These are phyloP conservation scores for Dermochelys coriacea DNA, from an alignment of 2,797 vertebrate genomes.

Conservation along the genomic window DNA sequence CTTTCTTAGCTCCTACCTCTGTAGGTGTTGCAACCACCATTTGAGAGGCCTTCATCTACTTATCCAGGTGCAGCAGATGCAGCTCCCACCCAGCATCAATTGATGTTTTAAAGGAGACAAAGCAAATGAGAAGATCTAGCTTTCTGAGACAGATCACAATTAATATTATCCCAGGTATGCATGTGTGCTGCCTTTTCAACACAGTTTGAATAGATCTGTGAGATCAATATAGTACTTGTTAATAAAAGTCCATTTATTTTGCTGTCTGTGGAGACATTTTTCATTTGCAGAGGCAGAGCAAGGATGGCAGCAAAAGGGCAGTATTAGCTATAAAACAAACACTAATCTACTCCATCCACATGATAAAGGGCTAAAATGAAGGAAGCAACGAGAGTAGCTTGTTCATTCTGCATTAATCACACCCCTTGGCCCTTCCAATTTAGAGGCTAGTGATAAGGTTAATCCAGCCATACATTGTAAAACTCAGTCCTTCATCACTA, in stretches of 20 bases:
- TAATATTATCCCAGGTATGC: background rate
- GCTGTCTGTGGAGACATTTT: background rate
- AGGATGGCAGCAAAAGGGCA: slow-evolving; percentile 26
- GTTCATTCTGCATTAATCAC: background rate
- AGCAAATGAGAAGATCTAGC: background rate
- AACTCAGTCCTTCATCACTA: background rate
- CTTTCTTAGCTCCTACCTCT: accelerated
- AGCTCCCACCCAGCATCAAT: background rate
- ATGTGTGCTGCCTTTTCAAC: background rate
- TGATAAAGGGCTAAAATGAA: background rate
- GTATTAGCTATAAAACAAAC: background rate
- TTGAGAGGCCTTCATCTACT: background rate
- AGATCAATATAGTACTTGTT: background rate
- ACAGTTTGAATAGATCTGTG: background rate
- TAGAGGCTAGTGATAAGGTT: background rate
- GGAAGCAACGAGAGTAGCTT: background rate
- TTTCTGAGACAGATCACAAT: background rate
- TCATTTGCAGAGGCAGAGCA: background rate
- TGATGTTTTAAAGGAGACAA: background rate
- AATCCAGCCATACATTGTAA: background rate
- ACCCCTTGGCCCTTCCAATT: background rate
- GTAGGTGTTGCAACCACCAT: background rate
- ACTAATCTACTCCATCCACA: background rate
- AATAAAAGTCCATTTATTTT: background rate
- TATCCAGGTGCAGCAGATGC: slow-evolving; percentile 6